These are phyloP conservation scores for Epizoanthus scotinus DNA, from an alignment of 92 coral and sea anemone genomes.

Conservation along the genomic window DNA sequence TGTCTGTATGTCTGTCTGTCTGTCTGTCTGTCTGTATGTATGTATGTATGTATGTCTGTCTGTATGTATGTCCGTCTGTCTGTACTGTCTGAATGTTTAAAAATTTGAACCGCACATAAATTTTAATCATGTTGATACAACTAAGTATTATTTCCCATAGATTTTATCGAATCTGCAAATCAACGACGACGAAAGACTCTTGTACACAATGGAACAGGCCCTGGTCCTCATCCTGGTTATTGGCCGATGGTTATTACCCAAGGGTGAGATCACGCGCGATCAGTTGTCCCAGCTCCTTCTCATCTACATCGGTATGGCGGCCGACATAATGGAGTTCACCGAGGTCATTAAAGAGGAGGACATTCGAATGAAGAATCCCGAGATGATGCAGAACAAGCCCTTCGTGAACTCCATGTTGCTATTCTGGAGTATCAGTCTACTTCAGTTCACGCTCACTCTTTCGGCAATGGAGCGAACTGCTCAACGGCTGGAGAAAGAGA, in stretches of 20 bases:
- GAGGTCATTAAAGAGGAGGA: conserved; percentile 89
- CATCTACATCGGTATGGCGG: conserved; percentile 91
- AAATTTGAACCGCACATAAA: too few relatives aligned
- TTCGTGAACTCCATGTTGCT: conserved; percentile 83
- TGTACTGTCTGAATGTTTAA: too few relatives aligned
- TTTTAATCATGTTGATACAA: not conserved
- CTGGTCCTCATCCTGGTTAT: conserved; percentile 91
- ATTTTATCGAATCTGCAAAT: conserved; percentile 34
- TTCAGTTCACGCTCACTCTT: conserved; percentile 84
- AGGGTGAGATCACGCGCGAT: conserved; percentile 92
- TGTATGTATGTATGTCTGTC: too few relatives aligned
- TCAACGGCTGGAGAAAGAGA: conserved; percentile 83
- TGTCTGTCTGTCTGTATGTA: too few relatives aligned
- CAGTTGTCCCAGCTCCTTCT: conserved; percentile 88
- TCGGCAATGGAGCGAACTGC: conserved; percentile 86
- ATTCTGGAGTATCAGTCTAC: conserved; percentile 90
- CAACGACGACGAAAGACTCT: conserved; percentile 75
- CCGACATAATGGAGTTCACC: conserved; percentile 94
- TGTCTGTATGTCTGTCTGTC: too few relatives aligned
- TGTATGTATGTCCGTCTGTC: too few relatives aligned
- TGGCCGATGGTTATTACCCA: conserved; percentile 95
- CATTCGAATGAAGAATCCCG: conserved; percentile 65
- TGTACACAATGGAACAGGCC: conserved; percentile 93
- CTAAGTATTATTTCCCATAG: not conserved
- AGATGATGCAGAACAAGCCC: conserved; percentile 69